These are phyloP conservation scores for Cyclargus thomasi DNA, from an alignment of 1,140 invertebrate genomes.

Conservation along the genomic window DNA sequence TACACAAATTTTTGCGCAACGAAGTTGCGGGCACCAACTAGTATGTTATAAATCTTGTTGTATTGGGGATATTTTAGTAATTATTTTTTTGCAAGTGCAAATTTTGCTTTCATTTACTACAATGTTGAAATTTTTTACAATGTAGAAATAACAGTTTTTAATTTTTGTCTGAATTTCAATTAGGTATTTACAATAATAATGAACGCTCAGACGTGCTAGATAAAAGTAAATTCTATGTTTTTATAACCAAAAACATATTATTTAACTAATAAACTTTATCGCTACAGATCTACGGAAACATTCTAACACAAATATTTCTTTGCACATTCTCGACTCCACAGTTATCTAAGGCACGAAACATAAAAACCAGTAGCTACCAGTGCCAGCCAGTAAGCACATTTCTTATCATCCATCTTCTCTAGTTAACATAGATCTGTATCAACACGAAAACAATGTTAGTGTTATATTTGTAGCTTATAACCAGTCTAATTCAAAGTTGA, in stretches of 20 bases:
- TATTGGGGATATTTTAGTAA: too few relatives aligned
- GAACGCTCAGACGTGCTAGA: too few relatives aligned
- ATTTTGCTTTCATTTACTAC: too few relatives aligned
- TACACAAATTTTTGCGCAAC: too few relatives aligned
- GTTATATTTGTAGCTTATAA: not conserved
- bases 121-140: too few relatives aligned
- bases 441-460: not conserved
- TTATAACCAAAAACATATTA: not conserved
- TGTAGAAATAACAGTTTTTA: too few relatives aligned
- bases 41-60: too few relatives aligned
- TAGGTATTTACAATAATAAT: too few relatives aligned
- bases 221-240: not conserved
- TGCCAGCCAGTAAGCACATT: not conserved
- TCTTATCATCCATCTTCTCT: not conserved
- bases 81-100: too few relatives aligned
- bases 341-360: not conserved
- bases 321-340: not conserved
- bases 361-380: not conserved
- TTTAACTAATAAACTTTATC: not conserved
- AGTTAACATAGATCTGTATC: slow-evolving; percentile 1
- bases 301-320: slow-evolving; percentile 3
- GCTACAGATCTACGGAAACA: not conserved
- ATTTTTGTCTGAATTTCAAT: too few relatives aligned
- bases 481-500: not conserved
- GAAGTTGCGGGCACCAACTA: too few relatives aligned